These are phyloP conservation scores for Dolichoris vasculosae DNA, from an alignment of 1,140 invertebrate genomes.

Conservation along the genomic window DNA sequence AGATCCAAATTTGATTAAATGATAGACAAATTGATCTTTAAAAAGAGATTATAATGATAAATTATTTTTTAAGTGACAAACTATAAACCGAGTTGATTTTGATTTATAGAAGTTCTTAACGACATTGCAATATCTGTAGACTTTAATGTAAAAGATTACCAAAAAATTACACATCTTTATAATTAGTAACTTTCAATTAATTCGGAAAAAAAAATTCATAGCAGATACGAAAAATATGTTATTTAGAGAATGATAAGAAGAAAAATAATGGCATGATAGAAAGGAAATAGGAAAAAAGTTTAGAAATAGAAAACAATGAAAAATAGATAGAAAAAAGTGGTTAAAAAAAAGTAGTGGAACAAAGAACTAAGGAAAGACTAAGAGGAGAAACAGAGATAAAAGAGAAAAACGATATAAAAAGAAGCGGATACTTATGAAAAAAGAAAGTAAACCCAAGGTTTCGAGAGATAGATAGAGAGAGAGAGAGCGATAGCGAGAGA, in stretches of 20 bases:
- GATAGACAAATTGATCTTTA: too few relatives aligned
- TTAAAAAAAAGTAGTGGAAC: neutral
- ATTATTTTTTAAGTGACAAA: too few relatives aligned
- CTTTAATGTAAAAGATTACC: too few relatives aligned
- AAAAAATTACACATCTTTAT: neutral
- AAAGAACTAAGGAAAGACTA: conserved; percentile 6
- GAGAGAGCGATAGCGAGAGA: conserved; percentile 31
- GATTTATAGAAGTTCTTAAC: too few relatives aligned
- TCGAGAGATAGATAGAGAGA: conserved; percentile 48
- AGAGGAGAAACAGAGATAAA: neutral
- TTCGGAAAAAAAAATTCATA: neutral
- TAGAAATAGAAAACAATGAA: conserved; percentile 33
- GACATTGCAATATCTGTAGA: too few relatives aligned
- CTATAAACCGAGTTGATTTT: too few relatives aligned
- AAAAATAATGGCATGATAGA: conserved; percentile 10
- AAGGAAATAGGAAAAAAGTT: conserved; percentile 24
- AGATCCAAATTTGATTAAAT: too few relatives aligned
- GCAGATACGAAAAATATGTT: neutral
- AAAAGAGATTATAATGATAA: too few relatives aligned
- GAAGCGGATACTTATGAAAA: neutral
- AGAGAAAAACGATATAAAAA: neutral
- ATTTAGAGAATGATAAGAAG: neutral
- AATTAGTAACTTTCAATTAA: neutral
- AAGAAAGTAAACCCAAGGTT: conserved; percentile 16
- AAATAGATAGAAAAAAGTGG: conserved; percentile 35